Base-by-base conservation (phyloP, 2,888 invertebrate genomes). In the Balanococcus diminutus region DNA sequence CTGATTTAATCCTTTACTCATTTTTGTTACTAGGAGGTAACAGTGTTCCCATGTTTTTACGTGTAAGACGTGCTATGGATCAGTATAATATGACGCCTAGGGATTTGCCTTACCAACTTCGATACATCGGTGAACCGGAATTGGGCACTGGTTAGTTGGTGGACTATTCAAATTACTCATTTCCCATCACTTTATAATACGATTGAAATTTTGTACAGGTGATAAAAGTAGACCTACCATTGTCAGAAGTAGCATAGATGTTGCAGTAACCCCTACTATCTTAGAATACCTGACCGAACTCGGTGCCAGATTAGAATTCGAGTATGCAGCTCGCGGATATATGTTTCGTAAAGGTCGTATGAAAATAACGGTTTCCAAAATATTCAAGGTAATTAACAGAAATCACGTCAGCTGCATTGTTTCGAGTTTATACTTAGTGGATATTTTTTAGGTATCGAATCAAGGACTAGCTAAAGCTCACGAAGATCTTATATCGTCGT, bases 281-380 rank as follows among this genome's bases (percentile, higher is more conserved):
- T 94, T 96, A 0, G 96, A 97, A 88, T 98, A 98, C 89, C 92
- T 98, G 0, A 96, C 94, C 87, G 98, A 98, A 91, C 92, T 98
- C 88, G 98, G 98, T 0, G 96, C 96, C 89, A 92, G 96, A 86
- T 91, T 97, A 87, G 98, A 98, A 89, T 98, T 96, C 92, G 98
- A 98, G 90, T 98, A 96, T 89, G 95, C 96, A 88, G 94, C 96
- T 0, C 94, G 97, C 90, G 98, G 96, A 90, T 97, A 95, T 89
- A 96, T 98, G 94, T 98, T 98, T 89, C 93, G 97, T 86, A 98
- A 98, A 90, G 98, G 98, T 0, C 92, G 98, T 87, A 97, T 98
- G 96, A 98, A 98, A 90, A 95, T 98, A 25, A 97, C 97, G 0
- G 98, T 98, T 0, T 96, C 97, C 0, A 98, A 98, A 90, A 95